These are phyloP conservation scores for Callipepla squamata DNA, from an alignment of 2,113 vertebrate species.

Conservation along the genomic window DNA sequence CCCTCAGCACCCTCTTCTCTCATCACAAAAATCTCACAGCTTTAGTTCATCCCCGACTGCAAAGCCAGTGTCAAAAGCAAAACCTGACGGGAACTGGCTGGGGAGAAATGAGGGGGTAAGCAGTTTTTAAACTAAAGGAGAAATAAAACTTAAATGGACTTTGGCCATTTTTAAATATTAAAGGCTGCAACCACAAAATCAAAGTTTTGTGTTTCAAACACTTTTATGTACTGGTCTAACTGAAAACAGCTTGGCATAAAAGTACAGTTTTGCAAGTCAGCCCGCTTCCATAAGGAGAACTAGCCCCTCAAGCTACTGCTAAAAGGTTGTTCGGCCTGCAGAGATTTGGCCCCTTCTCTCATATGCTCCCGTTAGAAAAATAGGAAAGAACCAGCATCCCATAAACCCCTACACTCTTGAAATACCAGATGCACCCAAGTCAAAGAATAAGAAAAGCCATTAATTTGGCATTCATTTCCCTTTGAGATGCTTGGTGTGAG, in stretches of 20 bases:
- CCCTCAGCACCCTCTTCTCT: not conserved
- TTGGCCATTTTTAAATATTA: slow-evolving; percentile 53
- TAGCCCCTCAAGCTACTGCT: slow-evolving; percentile 42
- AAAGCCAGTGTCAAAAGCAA: slow-evolving; percentile 2
- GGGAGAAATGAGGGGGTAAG: not conserved
- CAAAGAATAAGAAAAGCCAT: slow-evolving; percentile 26
- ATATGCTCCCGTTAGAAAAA: slow-evolving; percentile 18
- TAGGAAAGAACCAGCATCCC: not conserved
- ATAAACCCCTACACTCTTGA: slow-evolving; percentile 34
- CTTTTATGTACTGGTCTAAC: slow-evolving; percentile 71
- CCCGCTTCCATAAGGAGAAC: slow-evolving; percentile 63
- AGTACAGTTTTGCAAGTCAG: slow-evolving; percentile 69
- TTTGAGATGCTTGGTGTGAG: not conserved
- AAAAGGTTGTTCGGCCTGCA: slow-evolving; percentile 43
- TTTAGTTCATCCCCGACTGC: not conserved
- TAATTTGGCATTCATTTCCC: not conserved
- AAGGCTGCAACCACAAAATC: slow-evolving; percentile 70
- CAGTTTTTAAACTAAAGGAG: not conserved
- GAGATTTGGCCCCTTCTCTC: slow-evolving; percentile 22
- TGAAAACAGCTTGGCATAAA: slow-evolving; percentile 72
- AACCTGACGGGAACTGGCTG: not conserved
- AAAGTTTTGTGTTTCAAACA: slow-evolving; percentile 66
- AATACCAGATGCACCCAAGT: slow-evolving; percentile 11
- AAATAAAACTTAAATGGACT: slow-evolving; percentile 35
- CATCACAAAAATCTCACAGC: not conserved